These are phyloP conservation scores for Indicator indicator DNA, from an alignment of 2,113 vertebrate species.

Conservation along the genomic window DNA sequence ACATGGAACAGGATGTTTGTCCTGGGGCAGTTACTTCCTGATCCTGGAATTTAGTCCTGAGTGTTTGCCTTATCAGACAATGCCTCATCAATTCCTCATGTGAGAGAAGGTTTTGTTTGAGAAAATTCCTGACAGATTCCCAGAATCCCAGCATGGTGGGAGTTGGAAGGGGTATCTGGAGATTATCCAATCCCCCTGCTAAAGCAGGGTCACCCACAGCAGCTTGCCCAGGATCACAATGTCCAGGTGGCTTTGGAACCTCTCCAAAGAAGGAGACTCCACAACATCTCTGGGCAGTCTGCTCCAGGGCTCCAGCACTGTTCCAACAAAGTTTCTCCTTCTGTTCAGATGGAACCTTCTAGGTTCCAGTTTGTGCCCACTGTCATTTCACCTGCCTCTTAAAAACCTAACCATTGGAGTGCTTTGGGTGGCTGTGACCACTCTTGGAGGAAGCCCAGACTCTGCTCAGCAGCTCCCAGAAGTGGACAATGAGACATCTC, in stretches of 20 bases:
- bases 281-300: no score
- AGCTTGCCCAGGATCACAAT: no score
- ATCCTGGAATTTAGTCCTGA: background rate
- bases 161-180: no score
- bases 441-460: background rate
- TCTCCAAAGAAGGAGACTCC: no score
- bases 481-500: accelerated
- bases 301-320: no score
- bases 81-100: background rate
- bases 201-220: no score
- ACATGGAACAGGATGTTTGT: background rate
- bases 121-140: background rate
- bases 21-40: background rate
- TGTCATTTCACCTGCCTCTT: background rate
- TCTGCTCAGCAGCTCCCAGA: background rate
- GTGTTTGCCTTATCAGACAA: background rate
- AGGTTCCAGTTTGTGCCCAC: no score
- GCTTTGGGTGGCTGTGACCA: background rate
- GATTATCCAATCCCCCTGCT: no score
- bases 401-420: background rate
- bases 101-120: background rate
- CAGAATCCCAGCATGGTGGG: no score
- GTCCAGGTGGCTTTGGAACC: no score
- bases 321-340: no score
- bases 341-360: no score